A percentile compares a stretch with the other conserved stretches of the same genome.
These are phyloP conservation scores for Salvelinus alpinus DNA, from an alignment of 2,113 vertebrate genomes.

Conservation along the genomic window DNA sequence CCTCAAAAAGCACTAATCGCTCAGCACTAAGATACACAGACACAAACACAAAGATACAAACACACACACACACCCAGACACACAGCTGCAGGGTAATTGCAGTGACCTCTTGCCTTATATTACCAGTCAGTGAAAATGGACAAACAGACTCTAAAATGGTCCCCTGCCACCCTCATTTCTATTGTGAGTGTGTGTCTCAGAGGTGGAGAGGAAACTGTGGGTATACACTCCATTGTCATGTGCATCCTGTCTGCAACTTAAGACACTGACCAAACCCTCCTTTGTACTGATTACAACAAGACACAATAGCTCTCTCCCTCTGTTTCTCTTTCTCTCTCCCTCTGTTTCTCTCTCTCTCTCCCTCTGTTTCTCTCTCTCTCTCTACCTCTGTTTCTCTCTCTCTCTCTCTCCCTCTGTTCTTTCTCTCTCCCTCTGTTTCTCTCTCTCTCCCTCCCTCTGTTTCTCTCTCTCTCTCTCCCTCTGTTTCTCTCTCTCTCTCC, in stretches of 20 bases:
- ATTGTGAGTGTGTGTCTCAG: not conserved
- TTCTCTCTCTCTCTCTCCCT: no score
- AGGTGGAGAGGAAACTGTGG: constrained; percentile 17
- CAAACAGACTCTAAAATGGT: not conserved
- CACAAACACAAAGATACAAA: not conserved
- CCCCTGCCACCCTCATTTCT: not conserved
- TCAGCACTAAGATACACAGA: not conserved
- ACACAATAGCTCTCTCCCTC: constrained; percentile 18
- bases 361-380: no score
- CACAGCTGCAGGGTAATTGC: no score
- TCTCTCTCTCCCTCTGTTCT: no score
- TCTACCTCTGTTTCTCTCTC: fast-evolving
- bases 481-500: not conserved
- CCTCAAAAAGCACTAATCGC: no score
- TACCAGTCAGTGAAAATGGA: not conserved
- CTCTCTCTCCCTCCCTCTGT: no score
- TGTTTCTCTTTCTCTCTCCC: not conserved
- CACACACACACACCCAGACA: not conserved
- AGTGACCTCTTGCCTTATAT: not conserved
- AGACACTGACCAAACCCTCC: not conserved
- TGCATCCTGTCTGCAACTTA: constrained; percentile 44
- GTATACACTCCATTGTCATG: constrained; percentile 9
- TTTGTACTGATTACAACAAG: not conserved
- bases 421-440: no score
- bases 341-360: not conserved